Percentiles rank a stretch among this genome's conserved stretches.
These are phyloP conservation scores for Reinhardtius hippoglossoides DNA, from an alignment of 2,113 vertebrate genomes.

Conservation along the genomic window DNA sequence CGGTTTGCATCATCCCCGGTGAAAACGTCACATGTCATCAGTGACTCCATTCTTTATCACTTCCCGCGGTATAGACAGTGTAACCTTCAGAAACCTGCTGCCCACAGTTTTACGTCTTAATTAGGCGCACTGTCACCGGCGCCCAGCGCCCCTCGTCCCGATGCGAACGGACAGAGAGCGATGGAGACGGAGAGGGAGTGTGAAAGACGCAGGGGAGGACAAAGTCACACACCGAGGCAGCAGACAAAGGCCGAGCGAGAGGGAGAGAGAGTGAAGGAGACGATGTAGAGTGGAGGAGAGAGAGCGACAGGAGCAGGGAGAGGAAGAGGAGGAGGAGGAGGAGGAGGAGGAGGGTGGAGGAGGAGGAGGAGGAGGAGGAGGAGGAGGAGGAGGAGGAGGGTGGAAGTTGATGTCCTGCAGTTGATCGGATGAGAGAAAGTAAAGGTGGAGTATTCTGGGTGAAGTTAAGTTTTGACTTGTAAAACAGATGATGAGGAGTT, in stretches of 20 bases:
- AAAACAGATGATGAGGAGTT: too few relatives aligned
- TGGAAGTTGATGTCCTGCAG: not conserved
- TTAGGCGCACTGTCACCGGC: constrained; percentile 75
- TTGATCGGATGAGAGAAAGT: too few relatives aligned
- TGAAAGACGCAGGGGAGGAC: constrained; percentile 60
- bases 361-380: too few relatives aligned
- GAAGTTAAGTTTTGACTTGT: too few relatives aligned
- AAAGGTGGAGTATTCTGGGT: too few relatives aligned
- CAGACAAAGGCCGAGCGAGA: constrained; percentile 43
- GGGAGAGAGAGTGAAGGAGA: constrained; percentile 12
- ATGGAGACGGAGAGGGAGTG: constrained; percentile 56
- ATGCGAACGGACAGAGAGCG: constrained; percentile 69
- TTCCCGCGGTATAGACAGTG: constrained; percentile 72
- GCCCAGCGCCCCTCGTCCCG: constrained; percentile 50
- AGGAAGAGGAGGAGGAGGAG: not conserved
- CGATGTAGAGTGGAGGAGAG: constrained; percentile 17
- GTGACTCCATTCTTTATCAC: constrained; percentile 80
- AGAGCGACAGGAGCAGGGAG: not conserved
- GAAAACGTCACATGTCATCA: constrained; percentile 84
- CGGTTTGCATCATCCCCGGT: constrained; percentile 76
- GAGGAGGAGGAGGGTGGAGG: too few relatives aligned
- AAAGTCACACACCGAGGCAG: constrained; percentile 43
- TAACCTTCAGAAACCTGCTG: constrained; percentile 83
- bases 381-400: not conserved
- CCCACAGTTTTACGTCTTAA: constrained; percentile 82